These are phyloP conservation scores for Limnodromus scolopaceus DNA, from an alignment of 2,797 vertebrate genomes.

Conservation along the genomic window DNA sequence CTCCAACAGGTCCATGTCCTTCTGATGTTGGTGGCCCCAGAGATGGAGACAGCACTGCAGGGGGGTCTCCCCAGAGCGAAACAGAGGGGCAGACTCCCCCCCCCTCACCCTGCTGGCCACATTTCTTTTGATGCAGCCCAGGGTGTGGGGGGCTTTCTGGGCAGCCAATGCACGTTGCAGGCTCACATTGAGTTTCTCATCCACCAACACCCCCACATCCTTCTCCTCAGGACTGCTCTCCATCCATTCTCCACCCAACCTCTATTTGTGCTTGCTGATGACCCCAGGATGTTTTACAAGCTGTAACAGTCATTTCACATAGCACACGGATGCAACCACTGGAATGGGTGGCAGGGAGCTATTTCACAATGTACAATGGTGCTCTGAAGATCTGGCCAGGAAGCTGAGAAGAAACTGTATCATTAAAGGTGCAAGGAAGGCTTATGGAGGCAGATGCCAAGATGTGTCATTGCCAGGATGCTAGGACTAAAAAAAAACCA, in stretches of 20 bases:
- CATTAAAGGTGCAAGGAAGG: neutral
- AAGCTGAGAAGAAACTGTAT: neutral
- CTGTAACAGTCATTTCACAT: neutral
- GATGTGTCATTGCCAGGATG: constrained; percentile 5
- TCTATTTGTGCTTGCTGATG: neutral
- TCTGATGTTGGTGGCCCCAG: neutral
- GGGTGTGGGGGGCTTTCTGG: neutral
- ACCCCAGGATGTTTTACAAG: neutral
- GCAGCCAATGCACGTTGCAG: neutral
- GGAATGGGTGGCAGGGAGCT: neutral
- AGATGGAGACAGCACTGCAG: neutral
- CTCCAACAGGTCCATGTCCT: neutral
- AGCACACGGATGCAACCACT: accelerated
- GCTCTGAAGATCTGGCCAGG: neutral
- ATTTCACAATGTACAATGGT: neutral
- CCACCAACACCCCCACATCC: neutral
- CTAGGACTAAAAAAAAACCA: neutral
- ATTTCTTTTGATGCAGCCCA: neutral
- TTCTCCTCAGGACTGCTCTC: neutral
- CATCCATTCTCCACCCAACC: neutral
- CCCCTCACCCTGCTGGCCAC: neutral
- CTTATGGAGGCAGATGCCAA: neutral
- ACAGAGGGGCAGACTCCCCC: neutral
- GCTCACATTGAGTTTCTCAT: neutral
- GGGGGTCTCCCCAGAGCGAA: neutral